A percentile compares a stretch with the other conserved stretches of the same genome.
These are phyloP conservation scores for Dermatophagoides farinae DNA, from an alignment of 1,140 invertebrate species.

Conservation along the genomic window DNA sequence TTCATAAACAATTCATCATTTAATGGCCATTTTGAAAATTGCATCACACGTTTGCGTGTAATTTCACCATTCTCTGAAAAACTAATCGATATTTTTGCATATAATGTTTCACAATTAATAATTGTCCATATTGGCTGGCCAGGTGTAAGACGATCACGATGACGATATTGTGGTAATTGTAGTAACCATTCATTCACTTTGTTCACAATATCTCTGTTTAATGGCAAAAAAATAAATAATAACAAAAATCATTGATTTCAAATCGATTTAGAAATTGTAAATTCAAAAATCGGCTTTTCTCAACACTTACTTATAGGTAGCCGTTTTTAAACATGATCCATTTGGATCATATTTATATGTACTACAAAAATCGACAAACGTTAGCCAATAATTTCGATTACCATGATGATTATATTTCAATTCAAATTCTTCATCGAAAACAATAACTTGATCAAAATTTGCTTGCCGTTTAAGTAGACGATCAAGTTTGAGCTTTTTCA, in stretches of 20 bases:
- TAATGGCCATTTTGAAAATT: neutral
- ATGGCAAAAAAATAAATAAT: neutral
- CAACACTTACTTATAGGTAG: neutral
- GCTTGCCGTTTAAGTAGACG: neutral
- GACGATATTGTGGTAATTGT: neutral
- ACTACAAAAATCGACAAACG: neutral
- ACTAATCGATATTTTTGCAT: neutral
- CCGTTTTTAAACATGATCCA: neutral
- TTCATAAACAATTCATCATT: neutral
- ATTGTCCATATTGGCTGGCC: neutral
- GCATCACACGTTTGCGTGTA: neutral
- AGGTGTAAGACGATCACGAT: neutral
- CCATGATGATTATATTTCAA: neutral
- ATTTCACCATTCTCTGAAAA: slow-evolving; percentile 2
- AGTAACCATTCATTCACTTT: neutral
- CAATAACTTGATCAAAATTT: neutral
- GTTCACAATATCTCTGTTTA: neutral
- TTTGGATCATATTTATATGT: neutral
- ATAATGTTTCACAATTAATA: neutral
- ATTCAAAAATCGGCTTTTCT: neutral
- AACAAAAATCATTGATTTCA: no score
- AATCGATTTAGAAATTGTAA: neutral
- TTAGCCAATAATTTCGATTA: neutral
- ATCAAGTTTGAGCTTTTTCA: neutral
- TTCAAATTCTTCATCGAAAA: slow-evolving; percentile 4